Evolutionary conservation across 2,797 vertebrate species (phyloP), one percentile per base, ranked within the genome.

Genomic region (Erethizon dorsatum): DNA sequence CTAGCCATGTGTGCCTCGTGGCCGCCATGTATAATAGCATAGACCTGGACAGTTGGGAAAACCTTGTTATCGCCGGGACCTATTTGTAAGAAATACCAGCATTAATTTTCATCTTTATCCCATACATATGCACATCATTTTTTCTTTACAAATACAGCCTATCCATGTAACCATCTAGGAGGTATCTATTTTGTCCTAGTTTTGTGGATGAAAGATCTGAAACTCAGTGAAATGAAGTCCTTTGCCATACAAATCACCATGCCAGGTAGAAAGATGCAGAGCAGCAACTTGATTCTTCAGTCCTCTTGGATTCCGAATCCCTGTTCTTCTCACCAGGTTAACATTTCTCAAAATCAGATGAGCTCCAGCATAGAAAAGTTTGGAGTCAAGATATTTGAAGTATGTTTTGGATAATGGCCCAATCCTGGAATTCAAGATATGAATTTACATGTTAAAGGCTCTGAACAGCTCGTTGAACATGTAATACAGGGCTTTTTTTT

Each of bases 71-170:
- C 57, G 80, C 5, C 15, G 91, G 54, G 80, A 18, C 3, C 3
- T 73, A 14, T 47, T 94, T 67, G 31, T 37, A 92, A 91, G 52
- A 90, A 95, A 50, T 18, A 52, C 2, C 18, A 69, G 41, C 5
- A 69, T n/a, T 47, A 56, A 65, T 26, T 31, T 82, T 89, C 22
- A 20, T 13, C 5, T 84, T 77, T 14, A 77, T 17, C 11, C 4
- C 28, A 54, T 8, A n/a, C 54, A 61, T 54, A 54, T 17, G 71
- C 18, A 71, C 2, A 47, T 31, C 6, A 79, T 47, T 87, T 28
- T 91, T 71, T 89, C 7, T 69, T 93, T 79, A 45, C 10, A 87
- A 95, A 56, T 84, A 77, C 7, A 79, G 18, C 61, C 92, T 86
- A 92, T 84, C 6, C 2, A 0, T 47, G 24, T 41, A 94, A 75